Evolutionary conservation across 2,797 vertebrate genomes (phyloP).

Genomic region (Chelon auratus): DNA sequence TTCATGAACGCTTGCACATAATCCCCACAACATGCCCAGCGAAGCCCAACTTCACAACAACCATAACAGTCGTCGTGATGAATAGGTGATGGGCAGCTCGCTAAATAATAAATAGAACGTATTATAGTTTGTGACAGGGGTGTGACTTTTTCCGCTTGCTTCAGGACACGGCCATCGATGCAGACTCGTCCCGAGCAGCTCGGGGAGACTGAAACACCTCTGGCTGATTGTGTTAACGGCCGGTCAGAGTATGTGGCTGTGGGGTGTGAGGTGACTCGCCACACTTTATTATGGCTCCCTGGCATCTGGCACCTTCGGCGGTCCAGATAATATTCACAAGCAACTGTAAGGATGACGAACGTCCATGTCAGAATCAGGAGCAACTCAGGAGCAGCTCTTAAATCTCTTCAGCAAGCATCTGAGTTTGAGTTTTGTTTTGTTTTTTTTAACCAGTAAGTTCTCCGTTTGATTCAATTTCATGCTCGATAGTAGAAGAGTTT

Average conservation of each 20-base stretch:
- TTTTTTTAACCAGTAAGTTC: background rate
- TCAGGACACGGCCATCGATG: conserved; percentile 19
- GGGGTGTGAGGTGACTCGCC: conserved; percentile 64
- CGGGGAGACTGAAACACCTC: conserved; percentile 12
- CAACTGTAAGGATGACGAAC: conserved; percentile 25
- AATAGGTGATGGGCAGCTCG: conserved; percentile 70
- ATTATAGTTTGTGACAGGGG: conserved; percentile 55
- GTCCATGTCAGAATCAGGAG: conserved; percentile 1
- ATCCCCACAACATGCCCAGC: conserved; percentile 47
- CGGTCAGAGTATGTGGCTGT: conserved; percentile 53
- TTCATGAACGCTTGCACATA: conserved; percentile 42
- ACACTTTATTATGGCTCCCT: conserved; percentile 45
- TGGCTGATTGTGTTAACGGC: conserved; percentile 45
- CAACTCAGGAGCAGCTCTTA: background rate
- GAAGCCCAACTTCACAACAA: conserved; percentile 36
- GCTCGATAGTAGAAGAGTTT: background rate
- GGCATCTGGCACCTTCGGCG: conserved; percentile 19
- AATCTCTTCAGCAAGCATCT: background rate
- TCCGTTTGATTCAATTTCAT: no score
- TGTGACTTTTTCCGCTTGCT: conserved; percentile 50
- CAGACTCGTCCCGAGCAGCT: background rate
- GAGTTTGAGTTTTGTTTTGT: no score
- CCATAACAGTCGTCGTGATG: conserved; percentile 55
- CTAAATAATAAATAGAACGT: conserved; percentile 80
- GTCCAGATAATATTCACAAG: conserved; percentile 28